Base-by-base conservation (phyloP, 2,797 vertebrate species). In the Remorina albescens region DNA sequence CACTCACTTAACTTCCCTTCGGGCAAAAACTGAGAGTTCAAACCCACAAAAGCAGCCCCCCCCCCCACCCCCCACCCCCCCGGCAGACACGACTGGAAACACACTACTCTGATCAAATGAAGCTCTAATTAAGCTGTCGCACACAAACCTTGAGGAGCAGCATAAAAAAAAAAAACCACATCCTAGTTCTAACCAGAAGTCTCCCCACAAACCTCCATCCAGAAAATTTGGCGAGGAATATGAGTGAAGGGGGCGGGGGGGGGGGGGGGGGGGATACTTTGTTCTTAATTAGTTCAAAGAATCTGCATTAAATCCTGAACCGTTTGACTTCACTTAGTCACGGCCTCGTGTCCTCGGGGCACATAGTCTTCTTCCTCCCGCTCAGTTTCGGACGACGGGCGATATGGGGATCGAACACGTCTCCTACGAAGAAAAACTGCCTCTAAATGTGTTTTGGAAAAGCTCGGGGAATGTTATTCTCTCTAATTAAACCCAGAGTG, bases 221-320 rank as follows among this genome's bases (percentile, higher is more conserved):
- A 80, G 78, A 88, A 82, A 81, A 84, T 84, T 77, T 78, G 72
- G 53, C 21, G n/a, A 56, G 23, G 69, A 68, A 55, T 1, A 15
- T n/a, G n/a, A n/a, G n/a, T n/a, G 42, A 5, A 8, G 30, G 8
- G 8, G 3, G 10, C 23, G 4, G 19, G 30, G 18, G 23, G 39
- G 21, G 7, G 1, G 9, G 37, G 37, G 36, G 62, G 21, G 8
- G 13, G 6, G 68, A 25, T 55, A 79, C 82, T 88, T 87, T 86
- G 74, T 83, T 58, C 68, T 84, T 87, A 83, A 88, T 81, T 80
- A 87, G 82, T 82, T 87, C 67, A 81, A 89, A 86, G 74, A 85
- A 73, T 86, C 70, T n/a, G 39, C 74, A 74, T 82, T 73, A 80
- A 84, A 81, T 77, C 61, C 67, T 71, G 71, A 15, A 18, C 50